A percentile compares a stretch with the other conserved stretches of the same genome.
Evolutionary conservation across 2,888 invertebrate genomes (phyloP).

Genomic region (Silvanus unidentatus): DNA sequence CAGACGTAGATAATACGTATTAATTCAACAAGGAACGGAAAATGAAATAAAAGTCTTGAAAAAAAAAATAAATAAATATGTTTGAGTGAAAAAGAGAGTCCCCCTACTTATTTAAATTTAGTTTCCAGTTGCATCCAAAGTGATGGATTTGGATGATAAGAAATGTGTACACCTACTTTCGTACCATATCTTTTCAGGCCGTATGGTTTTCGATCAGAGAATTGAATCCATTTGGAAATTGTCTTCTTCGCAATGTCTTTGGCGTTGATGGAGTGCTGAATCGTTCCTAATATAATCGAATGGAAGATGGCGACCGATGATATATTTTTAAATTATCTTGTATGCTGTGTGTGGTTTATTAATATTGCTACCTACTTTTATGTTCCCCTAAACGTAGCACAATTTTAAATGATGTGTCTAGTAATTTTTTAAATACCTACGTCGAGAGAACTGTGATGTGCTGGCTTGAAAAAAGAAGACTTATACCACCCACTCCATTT

Average conservation of each 20-base stretch:
- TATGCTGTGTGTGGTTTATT: background rate
- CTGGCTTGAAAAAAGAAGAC: too few species aligned
- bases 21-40: constrained; percentile 12
- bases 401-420: too few species aligned
- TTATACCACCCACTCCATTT: too few species aligned
- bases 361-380: too few species aligned
- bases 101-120: constrained; percentile 11
- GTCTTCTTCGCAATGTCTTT: constrained; percentile 27
- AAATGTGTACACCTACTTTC: constrained; percentile 4
- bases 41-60: constrained; percentile 12
- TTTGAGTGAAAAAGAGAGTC: constrained; percentile 4
- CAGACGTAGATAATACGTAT: constrained; percentile 14
- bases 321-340: background rate
- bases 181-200: constrained; percentile 16
- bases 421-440: too few species aligned
- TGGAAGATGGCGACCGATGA: constrained; percentile 19
- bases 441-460: too few species aligned
- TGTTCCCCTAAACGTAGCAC: too few species aligned
- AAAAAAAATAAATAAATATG: background rate
- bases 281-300: constrained; percentile 26
- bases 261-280: constrained; percentile 32
- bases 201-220: constrained; percentile 24
- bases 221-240: constrained; percentile 33
- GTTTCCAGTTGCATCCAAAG: constrained; percentile 13
- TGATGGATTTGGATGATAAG: constrained; percentile 27